Evolutionary conservation across 2,888 invertebrate genomes (phyloP).

Genomic region (Eustalomyia histrio): DNA sequence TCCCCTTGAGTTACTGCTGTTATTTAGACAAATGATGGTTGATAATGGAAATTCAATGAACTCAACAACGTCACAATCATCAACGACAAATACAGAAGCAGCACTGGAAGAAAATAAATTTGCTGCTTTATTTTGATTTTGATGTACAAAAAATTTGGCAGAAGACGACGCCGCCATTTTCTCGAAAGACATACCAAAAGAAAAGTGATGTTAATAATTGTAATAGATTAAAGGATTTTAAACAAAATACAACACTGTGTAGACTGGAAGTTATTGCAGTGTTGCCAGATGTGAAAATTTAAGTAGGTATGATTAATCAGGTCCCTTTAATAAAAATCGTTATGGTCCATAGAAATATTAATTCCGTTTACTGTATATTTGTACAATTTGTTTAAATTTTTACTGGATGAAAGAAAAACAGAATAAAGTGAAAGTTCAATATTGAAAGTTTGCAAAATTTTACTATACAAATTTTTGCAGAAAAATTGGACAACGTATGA

Average conservation of each 20-base stretch:
- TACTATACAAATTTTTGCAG: too few relatives aligned
- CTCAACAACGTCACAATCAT: constrained; percentile 70
- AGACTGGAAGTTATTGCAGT: constrained; percentile 39
- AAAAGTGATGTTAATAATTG: constrained; percentile 64
- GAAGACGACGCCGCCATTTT: constrained; percentile 79
- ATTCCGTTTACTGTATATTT: too few relatives aligned
- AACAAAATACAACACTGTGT: constrained; percentile 56
- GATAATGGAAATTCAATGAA: constrained; percentile 69
- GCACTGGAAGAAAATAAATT: constrained; percentile 74
- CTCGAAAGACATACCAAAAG: constrained; percentile 72
- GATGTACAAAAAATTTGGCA: constrained; percentile 79
- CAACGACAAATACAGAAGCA: constrained; percentile 69
- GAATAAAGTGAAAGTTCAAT: too few relatives aligned
- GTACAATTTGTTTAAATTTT: too few relatives aligned
- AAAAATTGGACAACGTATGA: too few relatives aligned
- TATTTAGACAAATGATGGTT: constrained; percentile 65
- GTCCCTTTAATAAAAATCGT: too few relatives aligned
- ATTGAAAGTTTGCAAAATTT: too few relatives aligned
- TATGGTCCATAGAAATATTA: too few relatives aligned
- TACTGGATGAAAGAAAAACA: too few relatives aligned
- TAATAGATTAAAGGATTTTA: constrained; percentile 63
- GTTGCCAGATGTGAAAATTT: constrained; percentile 40
- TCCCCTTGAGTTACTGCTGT: constrained; percentile 51
- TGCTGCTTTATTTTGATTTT: constrained; percentile 79
- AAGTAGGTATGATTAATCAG: not conserved